Evolutionary conservation across 2,888 invertebrate species (phyloP), one percentile per base, ranked within the genome.

Genomic region (Autographa gamma): DNA sequence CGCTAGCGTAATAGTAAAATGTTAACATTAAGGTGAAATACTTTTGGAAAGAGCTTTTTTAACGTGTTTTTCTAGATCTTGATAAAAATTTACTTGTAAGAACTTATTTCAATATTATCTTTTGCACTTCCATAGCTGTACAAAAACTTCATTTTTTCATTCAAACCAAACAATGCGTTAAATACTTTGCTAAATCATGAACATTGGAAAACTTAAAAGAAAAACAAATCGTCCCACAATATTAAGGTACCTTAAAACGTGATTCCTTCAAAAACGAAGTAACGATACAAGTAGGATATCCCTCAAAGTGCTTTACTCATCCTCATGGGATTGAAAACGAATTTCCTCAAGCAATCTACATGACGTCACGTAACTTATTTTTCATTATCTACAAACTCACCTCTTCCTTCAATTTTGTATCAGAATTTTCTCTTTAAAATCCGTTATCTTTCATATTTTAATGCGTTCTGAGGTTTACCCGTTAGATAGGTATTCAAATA

Each of bases 261-360:
- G 38, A 38, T 11, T 38, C 38, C 11, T 38, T 38, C 38, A 11
- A 38, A 11, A 38, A 38, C 11, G 38, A 11, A 9, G 38, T 43
- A 43, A 43, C 14, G 16, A 5, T 0, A n/a, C 48, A n/a, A 34
- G 34, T 41, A 41, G 6, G 43, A 54, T 25, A 58, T 66, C 68
- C 70, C 69, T 62, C 58, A 52, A 70, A 74, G 62, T 63, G 72
- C 68, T 59, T 66, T 69, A 72, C 67, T 76, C 71, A 82, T 84
- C 69, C 88, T 68, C 84, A 75, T 71, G 89, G 89, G 90, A 86
- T 87, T 81, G 77, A 83, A 87, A 81, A 86, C 82, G 86, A 89
- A 88, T 83, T 89, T 88, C 90, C 91, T 85, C 74, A 86, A 74
- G 86, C 88, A 90, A 91, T 92, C 88, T 90, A 80, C 86, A 87